These are phyloP conservation scores for Dolomedes plantarius DNA, from an alignment of 2,888 invertebrate genomes.

Conservation along the genomic window DNA sequence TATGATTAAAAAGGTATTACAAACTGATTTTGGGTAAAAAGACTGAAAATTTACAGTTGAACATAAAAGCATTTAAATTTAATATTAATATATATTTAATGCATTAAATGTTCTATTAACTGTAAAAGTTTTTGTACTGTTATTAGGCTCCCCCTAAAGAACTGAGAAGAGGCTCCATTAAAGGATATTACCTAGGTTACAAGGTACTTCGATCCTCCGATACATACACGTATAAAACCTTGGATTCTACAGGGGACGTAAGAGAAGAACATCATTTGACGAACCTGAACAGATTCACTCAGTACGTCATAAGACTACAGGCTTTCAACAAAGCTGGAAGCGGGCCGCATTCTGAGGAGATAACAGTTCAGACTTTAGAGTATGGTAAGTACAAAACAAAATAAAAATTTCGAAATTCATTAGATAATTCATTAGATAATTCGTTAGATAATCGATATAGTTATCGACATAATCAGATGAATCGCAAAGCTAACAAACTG, in stretches of 20 bases:
- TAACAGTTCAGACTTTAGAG: constrained; percentile 76
- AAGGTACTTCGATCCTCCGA: constrained; percentile 62
- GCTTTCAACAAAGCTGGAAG: constrained; percentile 77
- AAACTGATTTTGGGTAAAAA: too few relatives aligned
- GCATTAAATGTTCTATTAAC: too few relatives aligned
- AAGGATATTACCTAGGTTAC: constrained; percentile 70
- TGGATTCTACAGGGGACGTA: constrained; percentile 73
- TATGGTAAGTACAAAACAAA: constrained; percentile 76
- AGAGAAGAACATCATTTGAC: constrained; percentile 73
- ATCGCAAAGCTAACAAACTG: too few relatives aligned
- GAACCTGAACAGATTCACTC: constrained; percentile 77
- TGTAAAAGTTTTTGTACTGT: too few relatives aligned
- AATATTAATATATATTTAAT: too few relatives aligned
- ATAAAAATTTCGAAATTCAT: too few relatives aligned
- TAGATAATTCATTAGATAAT: too few relatives aligned
- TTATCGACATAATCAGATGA: too few relatives aligned
- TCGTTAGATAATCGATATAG: too few relatives aligned
- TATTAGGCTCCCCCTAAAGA: constrained; percentile 70
- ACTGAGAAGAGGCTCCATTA: constrained; percentile 65
- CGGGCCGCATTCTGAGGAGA: constrained; percentile 76
- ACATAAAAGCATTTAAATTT: too few relatives aligned
- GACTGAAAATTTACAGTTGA: too few relatives aligned
- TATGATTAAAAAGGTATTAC: too few relatives aligned
- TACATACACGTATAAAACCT: constrained; percentile 71
- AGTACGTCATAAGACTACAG: constrained; percentile 76